A percentile compares a stretch with the other conserved stretches of the same genome.
phyloP scores from a whole-genome alignment of 2,797 vertebrate genomes.

The Danio tinwini region DNA sequence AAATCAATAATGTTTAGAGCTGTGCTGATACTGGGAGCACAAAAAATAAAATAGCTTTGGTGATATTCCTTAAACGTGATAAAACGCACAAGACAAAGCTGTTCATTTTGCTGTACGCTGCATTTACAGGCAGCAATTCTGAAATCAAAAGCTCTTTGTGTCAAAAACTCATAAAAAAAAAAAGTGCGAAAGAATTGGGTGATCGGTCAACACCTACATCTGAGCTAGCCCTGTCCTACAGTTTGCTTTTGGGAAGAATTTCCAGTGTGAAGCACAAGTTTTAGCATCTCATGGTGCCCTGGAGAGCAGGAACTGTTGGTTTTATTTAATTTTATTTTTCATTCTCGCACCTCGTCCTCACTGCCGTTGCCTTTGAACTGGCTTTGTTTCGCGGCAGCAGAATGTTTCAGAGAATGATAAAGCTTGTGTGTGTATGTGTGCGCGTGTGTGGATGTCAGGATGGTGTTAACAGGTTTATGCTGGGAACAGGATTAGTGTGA shows the following conservation, averaged over 20 bases:
- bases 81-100: neutral
- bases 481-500: constrained; percentile 62
- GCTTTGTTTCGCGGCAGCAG: neutral
- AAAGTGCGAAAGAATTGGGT: neutral
- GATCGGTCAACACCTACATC: neutral
- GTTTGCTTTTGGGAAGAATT: neutral
- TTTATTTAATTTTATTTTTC: neutral
- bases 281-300: neutral
- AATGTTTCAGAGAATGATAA: constrained; percentile 7
- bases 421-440: neutral
- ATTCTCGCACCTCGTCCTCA: neutral
- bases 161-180: neutral
- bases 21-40: neutral
- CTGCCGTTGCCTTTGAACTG: constrained; percentile 5
- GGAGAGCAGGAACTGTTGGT: neutral
- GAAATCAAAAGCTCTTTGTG: neutral
- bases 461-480: constrained; percentile 60
- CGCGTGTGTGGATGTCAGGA: constrained; percentile 2
- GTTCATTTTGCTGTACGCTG: neutral
- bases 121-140: neutral
- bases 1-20: neutral
- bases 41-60: too few species aligned
- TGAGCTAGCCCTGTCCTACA: neutral
- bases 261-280: neutral
- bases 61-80: too few species aligned